Evolutionary conservation across 2,113 vertebrate species (phyloP).

Genomic region (Zosterops borbonicus): DNA sequence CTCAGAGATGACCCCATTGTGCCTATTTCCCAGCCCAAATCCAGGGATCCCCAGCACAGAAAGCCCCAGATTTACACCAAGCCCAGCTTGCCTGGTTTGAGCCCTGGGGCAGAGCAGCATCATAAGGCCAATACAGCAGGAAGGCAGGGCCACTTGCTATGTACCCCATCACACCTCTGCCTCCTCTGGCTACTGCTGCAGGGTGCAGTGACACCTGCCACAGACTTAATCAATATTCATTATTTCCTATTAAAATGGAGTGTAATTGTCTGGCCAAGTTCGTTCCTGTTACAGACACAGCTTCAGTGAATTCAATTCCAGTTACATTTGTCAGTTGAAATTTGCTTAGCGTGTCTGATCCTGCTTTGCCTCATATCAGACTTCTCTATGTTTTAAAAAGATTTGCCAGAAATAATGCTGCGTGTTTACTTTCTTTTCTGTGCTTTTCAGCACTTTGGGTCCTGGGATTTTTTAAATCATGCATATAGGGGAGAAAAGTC

Average conservation of each 20-base stretch:
- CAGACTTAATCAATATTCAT: background rate
- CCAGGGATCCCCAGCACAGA: background rate
- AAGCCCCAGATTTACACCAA: background rate
- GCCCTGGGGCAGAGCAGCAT: background rate
- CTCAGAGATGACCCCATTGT: accelerated
- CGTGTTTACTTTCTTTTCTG: background rate
- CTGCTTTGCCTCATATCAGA: background rate
- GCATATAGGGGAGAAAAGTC: background rate
- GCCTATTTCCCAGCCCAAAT: background rate
- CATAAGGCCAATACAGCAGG: background rate
- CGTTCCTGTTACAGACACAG: background rate
- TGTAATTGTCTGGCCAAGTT: background rate
- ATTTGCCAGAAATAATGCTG: background rate
- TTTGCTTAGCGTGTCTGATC: background rate
- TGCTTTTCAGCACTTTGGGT: too few species aligned
- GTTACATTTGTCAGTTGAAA: background rate
- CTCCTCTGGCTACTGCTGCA: background rate
- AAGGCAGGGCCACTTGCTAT: background rate
- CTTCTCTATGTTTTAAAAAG: background rate
- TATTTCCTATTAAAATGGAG: background rate
- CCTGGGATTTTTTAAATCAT: background rate
- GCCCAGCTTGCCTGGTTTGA: background rate
- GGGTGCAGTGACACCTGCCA: background rate
- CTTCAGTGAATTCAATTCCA: background rate
- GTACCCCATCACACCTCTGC: accelerated